Evolutionary conservation across 2,113 vertebrate species (phyloP), one percentile per base, ranked within the genome.

Genomic region (Cyanoramphus novaezelandiae): DNA sequence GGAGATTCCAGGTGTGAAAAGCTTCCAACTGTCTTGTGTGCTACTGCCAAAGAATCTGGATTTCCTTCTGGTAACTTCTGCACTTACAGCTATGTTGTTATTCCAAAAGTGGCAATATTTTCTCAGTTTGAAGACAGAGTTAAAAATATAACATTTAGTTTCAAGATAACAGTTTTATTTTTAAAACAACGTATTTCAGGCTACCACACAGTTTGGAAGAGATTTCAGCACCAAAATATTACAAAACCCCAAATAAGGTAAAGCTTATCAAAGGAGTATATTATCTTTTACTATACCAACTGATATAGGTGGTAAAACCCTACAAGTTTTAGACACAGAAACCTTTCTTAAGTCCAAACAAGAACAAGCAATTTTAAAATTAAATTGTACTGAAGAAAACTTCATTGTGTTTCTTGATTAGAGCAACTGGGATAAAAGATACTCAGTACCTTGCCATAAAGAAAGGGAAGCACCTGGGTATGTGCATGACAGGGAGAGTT

Each of bases 1-100:
- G 39, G 55, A 92, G 62, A 93, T 88, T 94, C 90, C 95, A 96
- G 95, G 95, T 95, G 95, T 81, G 76, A 96, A 94, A 96, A 95
- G 41, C 65, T 92, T 41, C 95, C 90, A 96, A 52, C 82, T 93
- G 96, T 49, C 86, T 86, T n/a, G 13, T 21, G 37, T 67, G 82
- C 41, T 76, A 25, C 18, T 89, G 92, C 92, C 92, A 96, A 90
- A 79, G 64, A 57, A 27, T 64, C 76, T 60, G 52, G 47, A 71
- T 76, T 88, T 86, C 82, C 95, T 94, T 88, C 90, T 92, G 95
- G 90, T 81, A 94, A 87, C 49, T 96, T 86, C 90, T 91, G 62
- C 69, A 64, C 71, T 79, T 83, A 43, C 15, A 86, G 88, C n/a
- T 82, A 79, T 91, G 88, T 90, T 96, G 85, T 62, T 86, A 68